Evolutionary conservation across 1,140 invertebrate species (phyloP).

Genomic region (Trichonephila clavipes): DNA sequence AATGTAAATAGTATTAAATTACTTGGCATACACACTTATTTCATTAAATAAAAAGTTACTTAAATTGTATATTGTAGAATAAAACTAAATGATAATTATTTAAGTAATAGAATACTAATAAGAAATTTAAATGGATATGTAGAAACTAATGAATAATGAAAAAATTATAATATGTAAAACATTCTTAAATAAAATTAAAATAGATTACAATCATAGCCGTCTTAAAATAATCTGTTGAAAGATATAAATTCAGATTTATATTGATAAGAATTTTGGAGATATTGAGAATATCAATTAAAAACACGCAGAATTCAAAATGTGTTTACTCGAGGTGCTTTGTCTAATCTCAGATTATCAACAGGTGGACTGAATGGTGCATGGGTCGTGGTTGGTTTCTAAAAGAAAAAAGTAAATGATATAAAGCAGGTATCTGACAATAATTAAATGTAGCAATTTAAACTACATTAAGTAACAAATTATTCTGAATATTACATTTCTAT

Average conservation of each 20-base stretch:
- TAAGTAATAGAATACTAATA: background rate
- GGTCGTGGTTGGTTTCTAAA: constrained; percentile 81
- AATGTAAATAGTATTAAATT: constrained; percentile 6
- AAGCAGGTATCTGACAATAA: no score
- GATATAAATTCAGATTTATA: no score
- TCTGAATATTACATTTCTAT: background rate
- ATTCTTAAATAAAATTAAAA: no score
- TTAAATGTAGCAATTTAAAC: no score
- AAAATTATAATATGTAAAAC: no score
- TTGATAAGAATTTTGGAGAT: no score
- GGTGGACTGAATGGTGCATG: constrained; percentile 85
- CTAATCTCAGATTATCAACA: constrained; percentile 89
- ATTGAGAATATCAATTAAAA: background rate
- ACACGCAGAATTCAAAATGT: background rate
- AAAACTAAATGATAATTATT: background rate
- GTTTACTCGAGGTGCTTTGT: constrained; percentile 90
- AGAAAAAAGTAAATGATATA: background rate
- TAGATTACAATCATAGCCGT: no score
- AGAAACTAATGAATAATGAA: no score
- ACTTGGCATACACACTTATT: background rate
- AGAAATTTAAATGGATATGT: no score
- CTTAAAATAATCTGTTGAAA: no score
- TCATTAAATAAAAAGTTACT: background rate
- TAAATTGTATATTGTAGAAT: background rate
- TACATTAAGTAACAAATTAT: background rate